Base-by-base conservation (phyloP, 2,888 invertebrate genomes). In the Bibio marci region DNA sequence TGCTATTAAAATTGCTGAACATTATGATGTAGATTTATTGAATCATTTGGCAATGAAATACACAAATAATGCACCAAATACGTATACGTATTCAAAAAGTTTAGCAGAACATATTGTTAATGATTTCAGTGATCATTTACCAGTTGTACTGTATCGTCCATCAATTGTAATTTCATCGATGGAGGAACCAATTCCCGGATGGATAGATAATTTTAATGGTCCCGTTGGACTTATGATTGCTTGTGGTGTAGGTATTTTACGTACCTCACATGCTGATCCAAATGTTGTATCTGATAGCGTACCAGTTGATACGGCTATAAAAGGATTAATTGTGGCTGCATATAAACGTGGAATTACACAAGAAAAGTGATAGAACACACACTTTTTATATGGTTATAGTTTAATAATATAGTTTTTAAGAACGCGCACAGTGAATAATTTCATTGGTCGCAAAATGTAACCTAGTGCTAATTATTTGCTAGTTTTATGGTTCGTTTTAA, bases 171-270 rank as follows among this genome's bases (percentile, higher is more conserved):
- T 79, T 40, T 69, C 76, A 1, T 65, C 76, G 6, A 43, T 68
- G 1, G 53, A 58, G 1, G 79, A 79, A n/a, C 82, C 82, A 0
- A 43, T 75, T 0, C 59, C 68, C 0, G 90, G 88, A 1, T 95
- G 91, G 91, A 65, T 86, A 11, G 92, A 94, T 51, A 94, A 88
- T 54, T 81, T 83, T 46, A 92, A 92, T 54, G 94, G 94, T 0
- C 88, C 91, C 0, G 76, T 78, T 30, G 90, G 74, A 0, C 57
- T 83, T 37, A 50, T 85, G 43, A 58, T 76, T 0, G 85, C 76
- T 1, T 67, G 71, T 38, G 81, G 81, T 1, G 80, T 54, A 36
- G 74, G 90, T 11, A 69, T 90, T 3, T 58, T 88, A 47, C 70
- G 83, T 10, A 74, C 77, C 4, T 52, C 76, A 45, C 72, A 73